These are phyloP conservation scores for Ctenosaura bakeri DNA, from an alignment of 2,797 vertebrate genomes.

Conservation along the genomic window DNA sequence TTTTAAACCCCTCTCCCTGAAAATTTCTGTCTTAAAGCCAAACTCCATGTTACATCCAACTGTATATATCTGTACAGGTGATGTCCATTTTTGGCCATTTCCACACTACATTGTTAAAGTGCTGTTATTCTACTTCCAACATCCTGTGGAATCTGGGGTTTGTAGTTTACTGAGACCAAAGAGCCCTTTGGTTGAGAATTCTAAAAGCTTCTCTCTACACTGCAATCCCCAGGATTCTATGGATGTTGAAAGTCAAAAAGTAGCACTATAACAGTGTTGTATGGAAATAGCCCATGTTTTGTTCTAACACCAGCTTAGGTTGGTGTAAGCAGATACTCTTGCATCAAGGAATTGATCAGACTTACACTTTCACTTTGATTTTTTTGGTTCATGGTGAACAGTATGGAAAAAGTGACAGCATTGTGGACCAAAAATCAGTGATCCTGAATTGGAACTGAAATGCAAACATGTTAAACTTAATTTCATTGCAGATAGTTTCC, in stretches of 20 bases:
- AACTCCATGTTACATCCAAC: neutral
- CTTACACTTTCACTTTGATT: neutral
- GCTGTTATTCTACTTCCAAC: too few species aligned
- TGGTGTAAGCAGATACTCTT: neutral
- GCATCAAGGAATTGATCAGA: neutral
- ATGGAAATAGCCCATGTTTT: neutral
- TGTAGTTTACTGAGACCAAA: too few species aligned
- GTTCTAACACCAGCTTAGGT: neutral
- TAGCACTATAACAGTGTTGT: too few species aligned
- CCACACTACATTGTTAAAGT: too few species aligned
- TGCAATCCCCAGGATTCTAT: too few species aligned
- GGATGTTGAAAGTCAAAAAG: too few species aligned
- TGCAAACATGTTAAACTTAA: neutral
- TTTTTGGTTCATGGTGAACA: slow-evolving; percentile 7
- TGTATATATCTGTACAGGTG: neutral
- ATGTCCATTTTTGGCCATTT: too few species aligned
- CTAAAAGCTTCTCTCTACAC: too few species aligned
- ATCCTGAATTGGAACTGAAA: neutral
- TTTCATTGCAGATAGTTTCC: neutral
- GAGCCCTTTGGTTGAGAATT: too few species aligned
- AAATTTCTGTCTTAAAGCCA: neutral
- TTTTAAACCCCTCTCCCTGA: neutral
- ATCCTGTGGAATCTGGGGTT: too few species aligned
- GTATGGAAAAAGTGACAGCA: neutral
- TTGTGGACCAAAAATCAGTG: neutral